phyloP scores from a whole-genome alignment of 2,888 invertebrate genomes.

The Euphydryas editha region DNA sequence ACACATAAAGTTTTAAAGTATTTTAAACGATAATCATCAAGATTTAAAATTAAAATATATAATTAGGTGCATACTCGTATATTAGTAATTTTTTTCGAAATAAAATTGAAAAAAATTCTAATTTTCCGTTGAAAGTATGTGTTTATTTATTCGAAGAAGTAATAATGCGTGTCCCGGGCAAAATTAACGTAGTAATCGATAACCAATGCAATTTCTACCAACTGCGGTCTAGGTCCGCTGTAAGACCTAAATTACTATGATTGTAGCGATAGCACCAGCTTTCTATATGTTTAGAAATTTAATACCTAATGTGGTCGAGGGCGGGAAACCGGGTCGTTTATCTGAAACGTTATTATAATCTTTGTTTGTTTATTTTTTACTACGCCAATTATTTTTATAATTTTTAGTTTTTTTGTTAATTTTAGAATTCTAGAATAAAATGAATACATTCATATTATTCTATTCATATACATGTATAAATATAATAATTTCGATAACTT shows the following conservation, averaged over 20 bases:
- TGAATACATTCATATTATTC: too few relatives aligned
- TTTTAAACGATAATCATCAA: too few relatives aligned
- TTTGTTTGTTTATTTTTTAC: neutral
- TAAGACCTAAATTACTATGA: conserved; percentile 52
- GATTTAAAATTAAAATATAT: too few relatives aligned
- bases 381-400: neutral
- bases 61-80: too few relatives aligned
- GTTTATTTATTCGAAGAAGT: neutral
- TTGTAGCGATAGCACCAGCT: conserved; percentile 49
- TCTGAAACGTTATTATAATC: conserved; percentile 3
- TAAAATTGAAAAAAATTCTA: neutral
- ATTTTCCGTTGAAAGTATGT: too few relatives aligned
- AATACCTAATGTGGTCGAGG: conserved; percentile 47
- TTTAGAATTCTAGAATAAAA: too few relatives aligned
- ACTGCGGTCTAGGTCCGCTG: conserved; percentile 53
- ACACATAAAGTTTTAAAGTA: too few relatives aligned
- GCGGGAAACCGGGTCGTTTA: conserved; percentile 19
- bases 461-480: too few relatives aligned
- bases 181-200: conserved; percentile 62
- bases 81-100: too few relatives aligned
- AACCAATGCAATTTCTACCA: conserved; percentile 55
- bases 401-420: neutral
- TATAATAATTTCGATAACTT: too few relatives aligned
- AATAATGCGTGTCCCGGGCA: conserved; percentile 30
- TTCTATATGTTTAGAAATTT: conserved; percentile 49